Evolutionary conservation across 1,140 invertebrate genomes (phyloP).

Genomic region (Matsumurasca onukii): DNA sequence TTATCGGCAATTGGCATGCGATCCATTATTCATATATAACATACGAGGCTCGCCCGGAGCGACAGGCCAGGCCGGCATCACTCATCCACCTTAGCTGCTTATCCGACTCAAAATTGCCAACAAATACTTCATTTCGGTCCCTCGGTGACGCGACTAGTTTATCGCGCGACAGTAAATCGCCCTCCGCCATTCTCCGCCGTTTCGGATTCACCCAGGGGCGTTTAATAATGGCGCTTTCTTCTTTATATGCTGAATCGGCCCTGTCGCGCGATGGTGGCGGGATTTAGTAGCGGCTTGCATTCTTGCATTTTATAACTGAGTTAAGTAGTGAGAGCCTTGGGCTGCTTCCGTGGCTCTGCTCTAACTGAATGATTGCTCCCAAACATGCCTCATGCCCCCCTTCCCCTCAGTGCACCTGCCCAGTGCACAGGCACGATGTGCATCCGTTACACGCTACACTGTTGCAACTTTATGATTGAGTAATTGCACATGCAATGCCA

Average conservation of each 20-base stretch:
- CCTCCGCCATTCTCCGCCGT: not conserved
- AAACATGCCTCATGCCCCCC: too few relatives aligned
- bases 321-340: too few relatives aligned
- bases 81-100: constrained; percentile 1
- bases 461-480: too few relatives aligned
- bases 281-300: not conserved
- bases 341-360: too few relatives aligned
- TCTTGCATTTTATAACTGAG: too few relatives aligned
- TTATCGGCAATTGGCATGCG: constrained; percentile 16
- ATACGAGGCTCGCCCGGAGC: not conserved
- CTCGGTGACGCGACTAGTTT: constrained; percentile 16
- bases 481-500: too few relatives aligned
- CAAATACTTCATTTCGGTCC: constrained; percentile 21
- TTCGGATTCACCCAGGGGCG: not conserved
- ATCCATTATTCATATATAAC: constrained; percentile 24
- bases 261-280: not conserved
- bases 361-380: too few relatives aligned
- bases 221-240: constrained; percentile 18
- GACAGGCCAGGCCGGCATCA: constrained; percentile 6
- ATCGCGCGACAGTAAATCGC: constrained; percentile 23
- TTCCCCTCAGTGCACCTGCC: too few relatives aligned
- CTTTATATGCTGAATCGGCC: not conserved
- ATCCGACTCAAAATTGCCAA: constrained; percentile 21
- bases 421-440: too few relatives aligned
- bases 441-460: too few relatives aligned